These are phyloP conservation scores for Ophthalmolycus amberensis DNA, from an alignment of 2,113 vertebrate genomes.

Conservation along the genomic window DNA sequence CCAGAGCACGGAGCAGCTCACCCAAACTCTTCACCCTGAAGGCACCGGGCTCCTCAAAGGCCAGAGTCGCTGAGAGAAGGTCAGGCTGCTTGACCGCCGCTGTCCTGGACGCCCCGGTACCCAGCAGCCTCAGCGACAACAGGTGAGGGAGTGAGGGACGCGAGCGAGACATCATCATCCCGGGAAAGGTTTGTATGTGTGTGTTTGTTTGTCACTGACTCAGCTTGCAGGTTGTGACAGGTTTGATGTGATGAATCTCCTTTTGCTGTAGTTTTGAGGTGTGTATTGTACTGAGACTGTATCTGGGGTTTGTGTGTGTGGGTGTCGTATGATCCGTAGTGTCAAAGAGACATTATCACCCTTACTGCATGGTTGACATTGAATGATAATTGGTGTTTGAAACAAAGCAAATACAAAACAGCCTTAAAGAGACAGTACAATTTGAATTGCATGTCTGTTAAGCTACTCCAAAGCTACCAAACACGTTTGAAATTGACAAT, in stretches of 20 bases:
- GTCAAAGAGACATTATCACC: background rate
- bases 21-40: slow-evolving; percentile 82
- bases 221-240: background rate
- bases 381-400: background rate
- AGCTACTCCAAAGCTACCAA: background rate
- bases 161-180: slow-evolving; percentile 62
- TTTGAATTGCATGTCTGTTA: background rate
- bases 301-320: background rate
- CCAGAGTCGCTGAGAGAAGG: slow-evolving; percentile 30
- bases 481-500: background rate
- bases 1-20: slow-evolving; percentile 83
- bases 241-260: background rate
- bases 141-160: slow-evolving; percentile 47
- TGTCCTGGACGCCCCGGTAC: slow-evolving; percentile 36
- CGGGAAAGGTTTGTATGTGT: background rate
- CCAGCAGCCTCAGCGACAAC: slow-evolving; percentile 50
- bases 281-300: background rate
- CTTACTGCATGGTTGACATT: background rate
- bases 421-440: background rate
- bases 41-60: slow-evolving; percentile 82
- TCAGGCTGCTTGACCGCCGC: slow-evolving; percentile 1
- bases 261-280: background rate
- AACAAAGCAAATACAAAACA: background rate
- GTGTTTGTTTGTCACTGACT: background rate
- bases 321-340: background rate